Evolutionary conservation across 2,888 invertebrate genomes (phyloP), one percentile per base, ranked within the genome.

Genomic region (Timema podura): DNA sequence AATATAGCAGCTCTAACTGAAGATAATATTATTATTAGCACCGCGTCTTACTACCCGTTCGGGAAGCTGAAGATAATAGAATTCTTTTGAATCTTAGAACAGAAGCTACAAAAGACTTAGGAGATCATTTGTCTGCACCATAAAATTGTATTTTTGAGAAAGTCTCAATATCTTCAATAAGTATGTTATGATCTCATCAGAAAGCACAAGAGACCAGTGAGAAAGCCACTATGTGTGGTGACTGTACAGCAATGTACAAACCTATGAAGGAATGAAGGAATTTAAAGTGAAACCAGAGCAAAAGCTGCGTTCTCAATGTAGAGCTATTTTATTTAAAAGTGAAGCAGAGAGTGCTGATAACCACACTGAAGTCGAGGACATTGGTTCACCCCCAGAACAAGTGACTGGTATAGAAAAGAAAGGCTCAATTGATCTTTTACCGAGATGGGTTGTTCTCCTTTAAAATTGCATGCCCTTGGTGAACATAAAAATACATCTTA

Each of bases 391-490:
- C 8, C 48, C 13, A 10, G 57, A 66, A n/a, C n/a, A n/a, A 13
- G 16, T 10, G 47, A 16, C 10, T 48, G 16, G 48, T 13, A n/a
- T 66, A 47, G 13, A 66, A 47, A 66, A 48, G 48, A 48, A 6
- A 48, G 48, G 48, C 9, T 66, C 15, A 46, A 65, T 66, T 9
- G 48, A 48, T 65, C 51, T 51, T 8, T 51, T n/a, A 51, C 51
- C 0, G 51, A n/a, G 9, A 9, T 15, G 15, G 51, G 5, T 46
- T 65, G 45, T 65, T 65, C 65, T n/a, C 46, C 45, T 9, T 48
- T 61, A 15, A 61, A 61, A 61, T 61, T 61, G 16, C 61, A 61
- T 61, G 61, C 66, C 9, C 66, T 66, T 15, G n/a, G 66, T 66
- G 47, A 66, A 11, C 13, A 45, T 48, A n/a, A 13, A 13, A 65